phyloP scores from a whole-genome alignment of 2,888 invertebrate genomes.

The Lepidochitona cinerea region DNA sequence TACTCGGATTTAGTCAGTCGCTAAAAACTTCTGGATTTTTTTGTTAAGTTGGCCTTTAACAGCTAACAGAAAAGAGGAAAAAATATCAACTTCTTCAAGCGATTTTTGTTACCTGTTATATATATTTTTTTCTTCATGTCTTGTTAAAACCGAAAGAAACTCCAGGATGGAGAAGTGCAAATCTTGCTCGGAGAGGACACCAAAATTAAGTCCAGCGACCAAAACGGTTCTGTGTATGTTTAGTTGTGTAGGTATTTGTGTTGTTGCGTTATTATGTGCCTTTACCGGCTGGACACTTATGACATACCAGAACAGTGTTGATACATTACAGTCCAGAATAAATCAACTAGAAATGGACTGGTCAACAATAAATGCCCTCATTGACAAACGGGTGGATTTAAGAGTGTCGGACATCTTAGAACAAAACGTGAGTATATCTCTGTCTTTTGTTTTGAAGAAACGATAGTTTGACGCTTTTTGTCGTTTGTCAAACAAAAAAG shows the following conservation, averaged over 20 bases:
- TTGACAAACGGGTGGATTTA: slow-evolving; percentile 21
- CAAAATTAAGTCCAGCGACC: slow-evolving; percentile 18
- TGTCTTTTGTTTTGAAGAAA: too few species aligned
- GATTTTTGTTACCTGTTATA: too few species aligned
- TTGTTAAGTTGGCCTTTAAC: too few species aligned
- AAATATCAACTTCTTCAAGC: too few species aligned
- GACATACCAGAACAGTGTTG: slow-evolving; percentile 29
- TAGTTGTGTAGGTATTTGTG: slow-evolving; percentile 32
- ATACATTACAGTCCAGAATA: slow-evolving; percentile 31
- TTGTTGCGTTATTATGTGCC: slow-evolving; percentile 30
- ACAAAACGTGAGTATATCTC: too few species aligned
- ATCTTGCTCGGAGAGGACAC: not conserved
- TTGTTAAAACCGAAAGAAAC: not conserved
- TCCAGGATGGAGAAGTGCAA: not conserved
- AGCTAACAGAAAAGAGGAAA: too few species aligned
- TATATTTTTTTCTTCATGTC: too few species aligned
- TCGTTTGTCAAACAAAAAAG: too few species aligned
- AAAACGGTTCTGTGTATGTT: slow-evolving; percentile 37
- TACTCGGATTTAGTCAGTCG: too few species aligned
- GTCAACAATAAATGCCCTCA: slow-evolving; percentile 12
- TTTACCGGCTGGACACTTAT: slow-evolving; percentile 37
- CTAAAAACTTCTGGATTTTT: too few species aligned
- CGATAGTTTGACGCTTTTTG: too few species aligned
- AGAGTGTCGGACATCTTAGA: too few species aligned
- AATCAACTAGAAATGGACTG: slow-evolving; percentile 25